These are phyloP conservation scores for Xenopus tropicalis DNA, from an alignment of 2,113 vertebrate genomes.

Conservation along the genomic window UCB_Xtro_10.0 CM004446.2:109451001-109451500, in stretches of 20 bases:
- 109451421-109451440: background rate
- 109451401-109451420: too few species aligned
- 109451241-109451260: constrained; percentile 17
- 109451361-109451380: too few species aligned
- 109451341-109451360: too few species aligned
- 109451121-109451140: constrained; percentile 29
- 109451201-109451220: constrained; percentile 30
- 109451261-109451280: constrained; percentile 13
- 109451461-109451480: too few species aligned
- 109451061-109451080: constrained; percentile 20
- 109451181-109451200: constrained; percentile 33
- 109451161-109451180: constrained; percentile 35
- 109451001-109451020: too few species aligned
- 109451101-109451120: constrained; percentile 34
- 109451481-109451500: too few species aligned
- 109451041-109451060: constrained; percentile 9
- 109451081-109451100: constrained; percentile 30
- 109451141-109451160: constrained; percentile 40
- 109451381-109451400: too few species aligned
- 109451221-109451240: constrained; percentile 6
- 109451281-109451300: background rate
- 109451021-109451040: constrained; percentile 7
- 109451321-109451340: too few species aligned
- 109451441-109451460: too few species aligned
- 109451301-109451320: background rate